These are phyloP conservation scores for Tipula confusa DNA, from an alignment of 2,888 invertebrate species.

Conservation along the genomic window DNA sequence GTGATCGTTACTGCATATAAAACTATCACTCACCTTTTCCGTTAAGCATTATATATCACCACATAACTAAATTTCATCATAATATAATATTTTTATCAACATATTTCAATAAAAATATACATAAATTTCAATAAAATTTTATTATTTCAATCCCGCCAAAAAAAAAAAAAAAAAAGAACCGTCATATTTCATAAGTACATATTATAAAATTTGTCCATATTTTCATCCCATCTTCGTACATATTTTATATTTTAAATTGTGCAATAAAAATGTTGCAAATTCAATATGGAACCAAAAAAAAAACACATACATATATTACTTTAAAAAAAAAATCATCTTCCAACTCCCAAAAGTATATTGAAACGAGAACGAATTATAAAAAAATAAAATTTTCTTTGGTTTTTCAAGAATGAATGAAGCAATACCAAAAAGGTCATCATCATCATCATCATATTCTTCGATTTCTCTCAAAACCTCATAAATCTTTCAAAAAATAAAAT, in stretches of 20 bases:
- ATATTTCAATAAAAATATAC: background rate
- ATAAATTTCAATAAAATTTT: background rate
- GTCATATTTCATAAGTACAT: background rate
- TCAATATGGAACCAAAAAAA: background rate
- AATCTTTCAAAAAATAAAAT: background rate
- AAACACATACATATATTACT: background rate
- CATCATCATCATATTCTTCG: slow-evolving; percentile 1
- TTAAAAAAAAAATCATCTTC: background rate
- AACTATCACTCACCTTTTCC: background rate
- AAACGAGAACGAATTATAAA: background rate
- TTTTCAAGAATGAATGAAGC: background rate
- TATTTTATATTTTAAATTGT: slow-evolving; percentile 8
- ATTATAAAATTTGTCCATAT: background rate
- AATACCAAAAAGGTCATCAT: slow-evolving; percentile 12
- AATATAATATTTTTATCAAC: background rate
- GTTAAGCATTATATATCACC: background rate
- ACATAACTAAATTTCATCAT: background rate
- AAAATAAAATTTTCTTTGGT: background rate
- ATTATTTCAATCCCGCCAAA: background rate
- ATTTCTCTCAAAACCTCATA: slow-evolving; percentile 12
- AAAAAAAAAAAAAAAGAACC: background rate
- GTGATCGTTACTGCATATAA: no score
- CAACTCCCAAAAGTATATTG: background rate
- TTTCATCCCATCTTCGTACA: background rate
- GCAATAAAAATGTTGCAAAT: slow-evolving; percentile 20